These are phyloP conservation scores for Caretta caretta DNA, from an alignment of 2,113 vertebrate genomes.

Conservation along the genomic window DNA sequence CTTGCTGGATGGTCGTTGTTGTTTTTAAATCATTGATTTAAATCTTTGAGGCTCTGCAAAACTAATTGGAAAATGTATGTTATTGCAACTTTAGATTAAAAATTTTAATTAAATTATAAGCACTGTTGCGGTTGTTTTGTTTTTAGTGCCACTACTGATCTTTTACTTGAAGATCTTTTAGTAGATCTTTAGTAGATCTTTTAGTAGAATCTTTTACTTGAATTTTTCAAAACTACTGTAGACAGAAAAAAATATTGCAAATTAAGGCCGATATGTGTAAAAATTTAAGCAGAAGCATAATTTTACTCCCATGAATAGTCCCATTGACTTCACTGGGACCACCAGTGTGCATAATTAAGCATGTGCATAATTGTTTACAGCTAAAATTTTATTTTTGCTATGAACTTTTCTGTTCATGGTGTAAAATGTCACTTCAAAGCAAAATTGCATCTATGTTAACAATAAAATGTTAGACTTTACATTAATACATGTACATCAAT, in stretches of 20 bases:
- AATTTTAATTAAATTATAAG: not conserved
- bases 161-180: too few species aligned
- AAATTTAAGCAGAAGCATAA: not conserved
- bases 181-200: too few species aligned
- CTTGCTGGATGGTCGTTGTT: not conserved
- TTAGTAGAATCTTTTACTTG: not conserved
- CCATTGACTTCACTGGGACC: not conserved
- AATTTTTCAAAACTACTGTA: not conserved
- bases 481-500: not conserved
- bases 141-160: not conserved
- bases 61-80: not conserved
- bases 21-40: not conserved
- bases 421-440: conserved; percentile 36
- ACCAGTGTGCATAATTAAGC: not conserved
- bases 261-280: not conserved
- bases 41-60: not conserved
- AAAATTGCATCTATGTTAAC: conserved; percentile 41
- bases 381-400: not conserved
- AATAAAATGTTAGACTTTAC: conserved; percentile 9
- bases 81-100: not conserved
- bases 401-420: conserved; percentile 26
- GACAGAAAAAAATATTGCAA: not conserved
- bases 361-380: conserved; percentile 37
- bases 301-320: conserved; percentile 33
- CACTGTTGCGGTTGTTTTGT: not conserved